Evolutionary conservation across 2,888 invertebrate species (phyloP).

Genomic region (Mesorhabditis spiculigera): DNA sequence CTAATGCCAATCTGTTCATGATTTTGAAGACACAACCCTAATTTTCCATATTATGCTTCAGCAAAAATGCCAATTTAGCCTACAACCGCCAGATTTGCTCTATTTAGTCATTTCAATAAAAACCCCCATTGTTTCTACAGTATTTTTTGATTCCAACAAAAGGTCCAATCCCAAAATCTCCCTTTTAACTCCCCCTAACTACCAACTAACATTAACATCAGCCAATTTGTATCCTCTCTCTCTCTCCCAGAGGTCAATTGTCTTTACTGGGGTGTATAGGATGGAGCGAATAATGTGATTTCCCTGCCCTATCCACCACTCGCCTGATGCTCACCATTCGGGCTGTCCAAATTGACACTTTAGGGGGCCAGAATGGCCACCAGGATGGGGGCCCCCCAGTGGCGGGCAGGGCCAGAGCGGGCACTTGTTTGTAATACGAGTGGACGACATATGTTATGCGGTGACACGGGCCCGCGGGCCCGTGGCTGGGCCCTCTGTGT

Average conservation of each 20-base stretch:
- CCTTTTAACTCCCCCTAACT: neutral
- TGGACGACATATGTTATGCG: slow-evolving; percentile 4
- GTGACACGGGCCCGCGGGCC: neutral
- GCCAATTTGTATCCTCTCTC: neutral
- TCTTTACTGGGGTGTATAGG: neutral
- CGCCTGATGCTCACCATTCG: slow-evolving; percentile 1
- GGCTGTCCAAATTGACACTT: slow-evolving; percentile 6
- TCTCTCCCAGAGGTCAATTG: neutral
- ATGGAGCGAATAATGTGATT: neutral
- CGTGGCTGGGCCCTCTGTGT: neutral
- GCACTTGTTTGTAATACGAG: slow-evolving; percentile 6
- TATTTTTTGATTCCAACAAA: too few relatives aligned
- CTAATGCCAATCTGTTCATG: too few relatives aligned
- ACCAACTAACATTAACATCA: neutral
- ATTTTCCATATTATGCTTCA: too few relatives aligned
- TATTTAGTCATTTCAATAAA: too few relatives aligned
- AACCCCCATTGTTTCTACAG: too few relatives aligned
- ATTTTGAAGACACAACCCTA: too few relatives aligned
- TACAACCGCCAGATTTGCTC: too few relatives aligned
- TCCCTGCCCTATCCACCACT: neutral
- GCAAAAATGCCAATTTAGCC: too few relatives aligned
- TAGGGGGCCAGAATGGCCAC: neutral
- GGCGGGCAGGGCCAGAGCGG: neutral
- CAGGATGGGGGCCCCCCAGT: neutral
- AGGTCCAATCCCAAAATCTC: too few relatives aligned